phyloP scores from a whole-genome alignment of 2,113 vertebrate species.

The Atlantisia rogersi region DNA sequence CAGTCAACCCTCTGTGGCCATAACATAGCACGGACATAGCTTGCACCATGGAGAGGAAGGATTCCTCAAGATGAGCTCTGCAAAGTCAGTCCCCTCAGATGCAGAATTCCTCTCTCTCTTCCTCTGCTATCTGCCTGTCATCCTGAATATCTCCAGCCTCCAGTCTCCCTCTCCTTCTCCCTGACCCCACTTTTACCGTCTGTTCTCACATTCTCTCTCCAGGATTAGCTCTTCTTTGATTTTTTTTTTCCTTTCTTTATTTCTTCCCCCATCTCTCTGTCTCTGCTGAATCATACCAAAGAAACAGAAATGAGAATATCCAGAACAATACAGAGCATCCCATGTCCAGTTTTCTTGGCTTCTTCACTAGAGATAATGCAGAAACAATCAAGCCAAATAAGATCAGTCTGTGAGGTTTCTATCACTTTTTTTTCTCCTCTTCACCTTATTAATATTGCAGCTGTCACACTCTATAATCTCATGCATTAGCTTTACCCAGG shows the following conservation, averaged over 20 bases:
- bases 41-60: background rate
- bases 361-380: background rate
- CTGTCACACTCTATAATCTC: constrained; percentile 35
- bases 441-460: constrained; percentile 66
- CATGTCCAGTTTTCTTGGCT: background rate
- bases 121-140: background rate
- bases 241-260: background rate
- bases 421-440: background rate
- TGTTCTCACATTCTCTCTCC: background rate
- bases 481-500: background rate
- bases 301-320: background rate
- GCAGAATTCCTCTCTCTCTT: background rate
- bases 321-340: background rate
- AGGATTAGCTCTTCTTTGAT: background rate
- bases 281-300: background rate
- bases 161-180: background rate
- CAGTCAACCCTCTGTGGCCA: background rate
- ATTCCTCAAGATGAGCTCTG: background rate
- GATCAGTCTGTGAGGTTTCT: constrained; percentile 7
- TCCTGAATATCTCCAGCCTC: background rate
- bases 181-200: background rate
- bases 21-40: background rate
- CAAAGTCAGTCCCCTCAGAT: background rate
- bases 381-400: constrained; percentile 13
- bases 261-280: accelerated